Base-by-base conservation (phyloP, 2,888 invertebrate genomes). In the Epinotia demarniana region DNA sequence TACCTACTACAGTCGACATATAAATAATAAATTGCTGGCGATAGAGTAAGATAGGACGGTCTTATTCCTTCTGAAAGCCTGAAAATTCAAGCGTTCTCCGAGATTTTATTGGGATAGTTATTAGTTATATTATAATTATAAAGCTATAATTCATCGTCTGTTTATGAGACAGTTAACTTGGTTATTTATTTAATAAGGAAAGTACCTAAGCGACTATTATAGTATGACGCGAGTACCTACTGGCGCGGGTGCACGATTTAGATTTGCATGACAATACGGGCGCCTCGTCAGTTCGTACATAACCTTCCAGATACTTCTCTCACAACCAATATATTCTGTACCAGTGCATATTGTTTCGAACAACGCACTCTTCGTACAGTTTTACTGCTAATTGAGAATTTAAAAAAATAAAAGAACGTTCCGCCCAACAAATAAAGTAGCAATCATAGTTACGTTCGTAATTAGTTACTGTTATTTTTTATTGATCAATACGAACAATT, bases 261-360 rank as follows among this genome's bases (percentile, higher is more conserved):
- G 60, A 73, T 76, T 73, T 69, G 43, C 73, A 76, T 73, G 69
- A 76, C 46, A 75, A 75, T 72, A 67, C 53, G 57, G 58, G 58
- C 64, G 53, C 16, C 46, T 67, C 67, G 57, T 27, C 43, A 43
- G 3, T 19, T 39, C 57, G 43, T 58, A 69, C 43, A 62, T 58
- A 67, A 61, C 53, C 3, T 75, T 71, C 71, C 23, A 75, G 75
- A 75, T 66, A 18, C 19, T 71, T 75, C 64, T 66, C 55, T 53
- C 13, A 11, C 19, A 3, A 19, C 23, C 18, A 46, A 8, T 33
- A 57, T 16, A 5, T 67, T 39, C 9, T 39, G 39, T 39, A 39
- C 9, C 39, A 9, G 13, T 8, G 19, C 39, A 33, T n/a, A 57
- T 13, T 39, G 8, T 13, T 18, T 19, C 18, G 18, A 67, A 18